Evolutionary conservation across 1,140 invertebrate species (phyloP).

Genomic region (Berghia stephanieae): DNA sequence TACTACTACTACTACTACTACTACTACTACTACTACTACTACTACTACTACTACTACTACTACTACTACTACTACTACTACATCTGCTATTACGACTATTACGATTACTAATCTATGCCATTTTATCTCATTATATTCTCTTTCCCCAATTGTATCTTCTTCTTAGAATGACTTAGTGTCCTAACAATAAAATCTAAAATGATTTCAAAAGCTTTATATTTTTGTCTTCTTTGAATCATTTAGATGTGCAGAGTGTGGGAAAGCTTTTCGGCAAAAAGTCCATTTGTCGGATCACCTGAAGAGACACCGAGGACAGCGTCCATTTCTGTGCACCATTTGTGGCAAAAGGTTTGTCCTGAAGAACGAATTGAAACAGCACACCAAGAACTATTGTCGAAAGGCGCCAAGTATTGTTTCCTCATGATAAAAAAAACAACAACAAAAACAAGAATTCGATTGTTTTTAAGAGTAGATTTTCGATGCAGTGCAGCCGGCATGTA

Average conservation of each 20-base stretch:
- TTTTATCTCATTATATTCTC: neutral
- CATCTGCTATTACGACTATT: neutral
- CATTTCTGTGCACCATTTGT: constrained; percentile 62
- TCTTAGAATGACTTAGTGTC: no score
- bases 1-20: constrained; percentile 25
- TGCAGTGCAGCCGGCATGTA: no score
- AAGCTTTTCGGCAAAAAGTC: constrained; percentile 36
- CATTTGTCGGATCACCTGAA: constrained; percentile 36
- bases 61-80: constrained; percentile 22
- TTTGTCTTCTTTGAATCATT: no score
- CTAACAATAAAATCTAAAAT: no score
- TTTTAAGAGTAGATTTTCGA: no score
- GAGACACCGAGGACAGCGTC: constrained; percentile 28
- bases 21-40: constrained; percentile 12
- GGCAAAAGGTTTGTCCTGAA: constrained; percentile 51
- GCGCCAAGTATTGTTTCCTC: no score
- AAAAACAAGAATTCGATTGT: no score
- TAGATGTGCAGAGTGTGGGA: constrained; percentile 40
- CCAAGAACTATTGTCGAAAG: constrained; percentile 40
- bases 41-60: constrained; percentile 17
- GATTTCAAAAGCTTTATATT: no score
- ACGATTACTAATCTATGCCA: neutral
- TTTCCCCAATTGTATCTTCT: no score
- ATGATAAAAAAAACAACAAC: no score
- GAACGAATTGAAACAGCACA: constrained; percentile 43